Evolutionary conservation across 2,888 invertebrate species (phyloP), one percentile per base, ranked within the genome.

Genomic region (Fabriciana adippe): DNA sequence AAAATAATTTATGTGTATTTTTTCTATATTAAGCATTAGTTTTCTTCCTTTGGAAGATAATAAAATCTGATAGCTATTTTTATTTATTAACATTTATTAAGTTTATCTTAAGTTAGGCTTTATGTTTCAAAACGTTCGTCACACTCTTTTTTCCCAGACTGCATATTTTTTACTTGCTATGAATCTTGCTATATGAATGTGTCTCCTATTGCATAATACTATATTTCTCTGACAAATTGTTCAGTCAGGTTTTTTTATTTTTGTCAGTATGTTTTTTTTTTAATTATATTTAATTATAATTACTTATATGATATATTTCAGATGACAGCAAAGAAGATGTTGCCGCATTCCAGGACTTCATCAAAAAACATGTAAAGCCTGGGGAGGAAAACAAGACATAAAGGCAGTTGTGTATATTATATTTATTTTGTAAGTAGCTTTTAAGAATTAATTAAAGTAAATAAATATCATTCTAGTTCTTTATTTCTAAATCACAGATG

Each of bases 321-420:
- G 92, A 90, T 68, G 92, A 92, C 62, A 87, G 84, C 69, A 89
- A 88, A 2, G 84, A 87, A 69, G 92, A 92, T 59, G 90, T 91
- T 0, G 81, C 83, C 1, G 85, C 83, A 74, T 91, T 92, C 74
- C 88, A 91, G 73, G 90, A 91, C 56, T 92, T 92, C 66, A 75
- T 91, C 15, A 81, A 79, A n/a, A 92, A 91, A 76, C 92, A 92
- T 50, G 83, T 89, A 6, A 87, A 87, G 72, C 89, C 90, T 0
- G 84, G 86, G 35, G 68, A 87, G 2, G 81, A 78, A 3, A 72
- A 64, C 45, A 73, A 75, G 55, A 76, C 76, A 26, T 77, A 74
- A 65, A 21, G 13, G 47, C 45, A 15, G 26, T n/a, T 31, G 35
- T 64, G 45, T 55, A 64, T 55, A 63, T 48, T 13, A 6, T 35